Base-by-base conservation (phyloP, 2,888 invertebrate genomes). In the Cyaniris semiargus region DNA sequence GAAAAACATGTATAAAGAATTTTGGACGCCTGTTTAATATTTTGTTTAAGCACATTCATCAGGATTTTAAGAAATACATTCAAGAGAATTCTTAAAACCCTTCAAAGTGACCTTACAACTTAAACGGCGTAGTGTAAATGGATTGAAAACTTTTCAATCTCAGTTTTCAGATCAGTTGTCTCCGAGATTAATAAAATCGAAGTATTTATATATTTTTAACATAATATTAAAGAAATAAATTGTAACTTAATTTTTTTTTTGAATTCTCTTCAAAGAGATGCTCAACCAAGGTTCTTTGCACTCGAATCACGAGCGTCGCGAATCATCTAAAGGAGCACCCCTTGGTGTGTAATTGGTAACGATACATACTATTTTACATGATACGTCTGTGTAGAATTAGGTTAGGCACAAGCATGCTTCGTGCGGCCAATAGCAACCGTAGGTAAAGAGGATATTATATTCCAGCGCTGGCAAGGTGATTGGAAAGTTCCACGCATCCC, bases 311-410 rank as follows among this genome's bases (percentile, higher is more conserved):
- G 74, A 72, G 74, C 48, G 38, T 72, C 44, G 27, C 53, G 53
- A 74, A 74, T 53, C 74, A 53, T 74, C 74, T 27, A 74, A 74
- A 44, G 53, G 18, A 48, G 13, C 15, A 27, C 53, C 74, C 74
- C 53, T 27, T 48, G 53, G 27, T 74, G 74, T 74, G 48, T 27
- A 27, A 27, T 74, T 74, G 74, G 74, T 74, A 74, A 53, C 53
- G 48, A 48, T 74, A 48, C 31, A 48, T 44, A 72, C 44, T 48
- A 27, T 74, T 53, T 27, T 53, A 53, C 53, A 4, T 5, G 53
- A 53, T 53, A 53, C 18, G 53, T 21, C 18, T 18, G 18, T 27
- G 48, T 74, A 8, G 27, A 27, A 71, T 72, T 15, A 72, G 23
- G 53, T 18, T 8, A 21, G 48, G 74, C 74, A 27, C 48, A 74